Conservation (phyloP, 1,140 invertebrate species). For the Leguminivora glycinivorella region DNA sequence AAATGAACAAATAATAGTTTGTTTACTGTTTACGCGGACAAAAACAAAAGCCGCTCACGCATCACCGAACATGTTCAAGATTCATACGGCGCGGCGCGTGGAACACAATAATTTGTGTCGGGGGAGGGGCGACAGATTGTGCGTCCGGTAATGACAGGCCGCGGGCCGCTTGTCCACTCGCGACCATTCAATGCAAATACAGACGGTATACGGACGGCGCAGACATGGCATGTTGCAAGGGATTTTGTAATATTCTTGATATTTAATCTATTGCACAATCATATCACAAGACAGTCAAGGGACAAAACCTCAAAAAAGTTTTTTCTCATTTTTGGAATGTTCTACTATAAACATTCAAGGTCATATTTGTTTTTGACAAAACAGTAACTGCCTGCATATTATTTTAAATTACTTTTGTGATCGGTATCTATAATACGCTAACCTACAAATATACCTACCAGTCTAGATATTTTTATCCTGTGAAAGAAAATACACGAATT, state of each 20-base stretch:
- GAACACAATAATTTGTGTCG: slow-evolving; percentile 28
- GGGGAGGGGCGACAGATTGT: slow-evolving; percentile 18
- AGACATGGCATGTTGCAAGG: background rate
- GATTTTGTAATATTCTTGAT: background rate
- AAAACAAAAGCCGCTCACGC: slow-evolving; percentile 1
- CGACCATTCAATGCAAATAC: slow-evolving; percentile 26
- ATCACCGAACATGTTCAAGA: slow-evolving; percentile 9
- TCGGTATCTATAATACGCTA: too few species aligned
- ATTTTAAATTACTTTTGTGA: too few species aligned
- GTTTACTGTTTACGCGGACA: background rate
- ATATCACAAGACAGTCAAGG: too few species aligned
- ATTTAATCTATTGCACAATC: background rate
- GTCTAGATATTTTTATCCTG: too few species aligned
- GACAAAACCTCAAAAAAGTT: too few species aligned
- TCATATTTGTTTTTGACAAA: too few species aligned
- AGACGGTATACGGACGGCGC: background rate
- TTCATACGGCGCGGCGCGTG: slow-evolving; percentile 15
- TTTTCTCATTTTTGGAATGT: too few species aligned
- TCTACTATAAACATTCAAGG: too few species aligned
- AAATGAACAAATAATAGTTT: too few species aligned
- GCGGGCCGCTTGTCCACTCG: slow-evolving; percentile 26
- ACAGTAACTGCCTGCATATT: too few species aligned
- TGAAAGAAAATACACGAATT: too few species aligned
- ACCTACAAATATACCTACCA: too few species aligned
- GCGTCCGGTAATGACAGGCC: slow-evolving; percentile 25